A percentile compares a stretch with the other conserved stretches of the same genome.
These are phyloP conservation scores for Diabrotica virgifera DNA, from an alignment of 1,140 invertebrate species.

Conservation along the genomic window DNA sequence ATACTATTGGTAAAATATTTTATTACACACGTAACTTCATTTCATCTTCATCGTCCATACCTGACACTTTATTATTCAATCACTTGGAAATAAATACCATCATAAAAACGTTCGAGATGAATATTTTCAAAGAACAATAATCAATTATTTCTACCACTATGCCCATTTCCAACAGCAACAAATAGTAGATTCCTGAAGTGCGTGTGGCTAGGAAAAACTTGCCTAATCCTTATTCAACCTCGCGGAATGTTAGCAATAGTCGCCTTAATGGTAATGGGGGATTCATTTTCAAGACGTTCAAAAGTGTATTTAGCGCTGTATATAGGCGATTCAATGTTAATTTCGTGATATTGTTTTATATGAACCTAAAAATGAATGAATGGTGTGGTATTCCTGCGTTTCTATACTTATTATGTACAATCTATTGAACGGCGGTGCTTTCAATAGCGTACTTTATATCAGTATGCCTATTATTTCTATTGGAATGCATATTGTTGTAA, in stretches of 20 bases:
- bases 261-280: conserved; percentile 2
- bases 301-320: conserved; percentile 12
- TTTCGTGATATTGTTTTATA: conserved; percentile 12
- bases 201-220: background rate
- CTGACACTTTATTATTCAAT: too few relatives aligned
- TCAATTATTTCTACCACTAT: too few relatives aligned
- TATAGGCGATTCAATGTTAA: conserved; percentile 16
- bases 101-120: too few relatives aligned
- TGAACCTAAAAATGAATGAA: conserved; percentile 10
- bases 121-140: too few relatives aligned
- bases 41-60: too few relatives aligned
- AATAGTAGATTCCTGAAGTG: too few relatives aligned
- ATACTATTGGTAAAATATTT: too few relatives aligned
- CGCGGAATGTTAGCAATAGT: background rate
- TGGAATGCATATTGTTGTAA: too few relatives aligned
- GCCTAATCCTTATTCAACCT: conserved; percentile 7
- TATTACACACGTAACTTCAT: too few relatives aligned
- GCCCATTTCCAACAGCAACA: too few relatives aligned
- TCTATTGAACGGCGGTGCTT: background rate
- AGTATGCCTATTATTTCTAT: too few relatives aligned
- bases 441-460: background rate
- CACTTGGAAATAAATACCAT: too few relatives aligned
- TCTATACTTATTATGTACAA: background rate
- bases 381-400: background rate
- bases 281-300: background rate